Evolutionary conservation across 1,140 invertebrate genomes (phyloP).

Genomic region (Tetragonula clypearis): DNA sequence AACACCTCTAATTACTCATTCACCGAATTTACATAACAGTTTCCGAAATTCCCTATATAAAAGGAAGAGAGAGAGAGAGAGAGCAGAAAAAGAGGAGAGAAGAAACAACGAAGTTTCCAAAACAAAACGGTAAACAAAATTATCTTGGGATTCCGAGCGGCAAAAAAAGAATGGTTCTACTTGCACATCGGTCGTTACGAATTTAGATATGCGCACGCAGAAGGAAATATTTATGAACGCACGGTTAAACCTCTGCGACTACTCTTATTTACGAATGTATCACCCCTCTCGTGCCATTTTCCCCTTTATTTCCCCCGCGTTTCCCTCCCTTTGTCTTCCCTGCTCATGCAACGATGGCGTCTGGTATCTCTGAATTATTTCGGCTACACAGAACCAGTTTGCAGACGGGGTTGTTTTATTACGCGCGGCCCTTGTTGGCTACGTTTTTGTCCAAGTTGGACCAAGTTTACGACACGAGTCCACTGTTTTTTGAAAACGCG

Average conservation of each 20-base stretch:
- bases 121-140: background rate
- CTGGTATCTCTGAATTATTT: slow-evolving; percentile 18
- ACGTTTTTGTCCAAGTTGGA: slow-evolving; percentile 4
- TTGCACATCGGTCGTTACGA: background rate
- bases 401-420: slow-evolving; percentile 5
- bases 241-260: background rate
- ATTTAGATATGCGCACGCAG: background rate
- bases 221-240: slow-evolving; percentile 15
- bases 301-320: background rate
- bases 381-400: background rate
- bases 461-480: slow-evolving; percentile 3
- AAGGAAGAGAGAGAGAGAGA: background rate
- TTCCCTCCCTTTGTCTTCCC: background rate
- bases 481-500: background rate
- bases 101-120: background rate
- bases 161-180: background rate
- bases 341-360: too few species aligned
- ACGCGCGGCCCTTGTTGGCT: background rate
- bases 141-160: background rate
- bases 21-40: too few species aligned
- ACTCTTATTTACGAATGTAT: slow-evolving; percentile 25
- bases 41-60: too few species aligned
- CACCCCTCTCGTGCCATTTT: background rate
- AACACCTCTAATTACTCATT: too few species aligned
- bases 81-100: background rate